These are phyloP conservation scores for Glyphotaelius pellucidus DNA, from an alignment of 2,888 invertebrate species.

Conservation along the genomic window DNA sequence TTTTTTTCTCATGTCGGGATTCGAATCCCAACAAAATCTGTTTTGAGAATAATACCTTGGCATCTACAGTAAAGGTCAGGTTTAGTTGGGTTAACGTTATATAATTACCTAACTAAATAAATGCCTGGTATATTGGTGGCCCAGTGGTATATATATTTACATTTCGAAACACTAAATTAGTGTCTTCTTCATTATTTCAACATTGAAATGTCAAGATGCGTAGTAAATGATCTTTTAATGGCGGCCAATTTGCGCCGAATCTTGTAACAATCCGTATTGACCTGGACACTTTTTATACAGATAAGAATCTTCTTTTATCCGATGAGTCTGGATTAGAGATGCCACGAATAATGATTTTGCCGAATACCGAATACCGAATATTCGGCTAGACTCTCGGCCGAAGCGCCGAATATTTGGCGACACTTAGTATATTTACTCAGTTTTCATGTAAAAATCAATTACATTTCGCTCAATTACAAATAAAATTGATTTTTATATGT, in stretches of 20 bases:
- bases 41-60: too few species aligned
- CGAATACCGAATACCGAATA: too few species aligned
- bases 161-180: constrained; percentile 18
- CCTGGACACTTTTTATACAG: not conserved
- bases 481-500: too few species aligned
- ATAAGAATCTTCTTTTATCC: not conserved
- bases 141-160: not conserved
- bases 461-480: too few species aligned
- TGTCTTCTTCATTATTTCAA: not conserved
- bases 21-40: too few species aligned
- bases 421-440: too few species aligned
- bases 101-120: not conserved
- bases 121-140: not conserved
- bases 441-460: too few species aligned
- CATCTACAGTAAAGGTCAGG: not conserved
- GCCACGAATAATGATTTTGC: too few species aligned
- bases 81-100: not conserved
- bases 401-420: too few species aligned
- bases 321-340: too few species aligned
- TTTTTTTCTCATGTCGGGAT: too few species aligned
- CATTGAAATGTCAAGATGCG: constrained; percentile 27
- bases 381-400: too few species aligned
- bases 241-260: not conserved
- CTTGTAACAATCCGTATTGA: not conserved
- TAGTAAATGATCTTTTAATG: constrained; percentile 15